A percentile compares a stretch with the other conserved stretches of the same genome.
Conservation (phyloP, 2,113 vertebrate species). For the Menidia beryllina region DNA sequence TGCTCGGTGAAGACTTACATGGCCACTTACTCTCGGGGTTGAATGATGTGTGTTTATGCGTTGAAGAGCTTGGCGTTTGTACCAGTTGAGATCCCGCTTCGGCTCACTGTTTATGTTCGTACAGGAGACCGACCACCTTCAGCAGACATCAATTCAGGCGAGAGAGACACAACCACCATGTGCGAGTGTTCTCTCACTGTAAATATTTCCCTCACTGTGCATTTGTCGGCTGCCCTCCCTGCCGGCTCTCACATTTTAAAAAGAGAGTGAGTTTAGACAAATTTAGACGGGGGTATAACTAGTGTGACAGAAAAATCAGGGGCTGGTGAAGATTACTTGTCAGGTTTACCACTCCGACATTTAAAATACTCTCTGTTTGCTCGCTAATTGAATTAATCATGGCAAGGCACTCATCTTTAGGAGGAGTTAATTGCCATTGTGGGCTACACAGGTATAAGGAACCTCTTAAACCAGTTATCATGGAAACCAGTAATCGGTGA, state of each 20-base stretch:
- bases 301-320: conserved; percentile 10
- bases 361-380: background rate
- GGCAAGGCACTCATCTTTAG: background rate
- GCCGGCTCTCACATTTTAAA: conserved; percentile 47
- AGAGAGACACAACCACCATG: conserved; percentile 73
- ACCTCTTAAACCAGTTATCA: no score
- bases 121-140: conserved; percentile 72
- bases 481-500: no score
- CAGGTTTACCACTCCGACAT: background rate
- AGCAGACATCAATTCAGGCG: conserved; percentile 61
- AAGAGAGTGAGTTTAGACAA: conserved; percentile 45
- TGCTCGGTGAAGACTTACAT: conserved; percentile 26
- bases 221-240: conserved; percentile 67
- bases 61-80: conserved; percentile 52
- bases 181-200: conserved; percentile 70
- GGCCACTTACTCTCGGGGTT: conserved; percentile 39
- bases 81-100: conserved; percentile 57
- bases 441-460: no score
- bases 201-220: conserved; percentile 83
- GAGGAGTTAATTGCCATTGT: background rate
- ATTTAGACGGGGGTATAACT: conserved; percentile 33
- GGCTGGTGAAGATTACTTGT: conserved; percentile 30
- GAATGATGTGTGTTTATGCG: conserved; percentile 68
- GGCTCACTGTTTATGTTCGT: conserved; percentile 73
- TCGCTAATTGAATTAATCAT: background rate